A percentile compares a stretch with the other conserved stretches of the same genome.
These are phyloP conservation scores for Dryadula phaetusa DNA, from an alignment of 2,888 invertebrate genomes.

Conservation along the genomic window DNA sequence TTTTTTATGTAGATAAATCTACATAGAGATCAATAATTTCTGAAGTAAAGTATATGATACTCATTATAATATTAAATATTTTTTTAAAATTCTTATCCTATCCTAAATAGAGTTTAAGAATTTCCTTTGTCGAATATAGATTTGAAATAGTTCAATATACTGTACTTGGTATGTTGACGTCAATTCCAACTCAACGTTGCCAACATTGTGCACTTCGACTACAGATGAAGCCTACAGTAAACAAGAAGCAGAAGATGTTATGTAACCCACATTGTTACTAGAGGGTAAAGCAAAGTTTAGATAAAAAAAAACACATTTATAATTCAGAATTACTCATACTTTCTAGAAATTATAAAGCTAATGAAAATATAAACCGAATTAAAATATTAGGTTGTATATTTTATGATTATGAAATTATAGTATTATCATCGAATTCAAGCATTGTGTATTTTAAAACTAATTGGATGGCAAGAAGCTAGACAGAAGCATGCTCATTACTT, in stretches of 20 bases:
- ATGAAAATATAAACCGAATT: no score
- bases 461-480: no score
- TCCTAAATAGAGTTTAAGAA: neutral
- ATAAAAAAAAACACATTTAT: neutral
- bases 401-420: no score
- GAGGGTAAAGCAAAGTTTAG: neutral
- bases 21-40: no score
- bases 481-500: no score
- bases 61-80: no score
- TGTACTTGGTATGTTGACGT: conserved; percentile 26
- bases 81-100: neutral
- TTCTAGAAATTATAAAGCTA: no score
- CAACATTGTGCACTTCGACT: conserved; percentile 24
- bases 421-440: no score
- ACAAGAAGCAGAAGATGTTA: conserved; percentile 12
- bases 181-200: conserved; percentile 21
- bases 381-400: no score
- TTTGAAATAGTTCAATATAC: neutral
- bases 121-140: neutral
- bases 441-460: no score
- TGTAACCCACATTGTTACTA: conserved; percentile 4
- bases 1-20: no score
- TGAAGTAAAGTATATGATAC: no score
- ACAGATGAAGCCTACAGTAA: conserved; percentile 15
- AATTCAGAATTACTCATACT: neutral